Evolutionary conservation across 2,888 invertebrate genomes (phyloP).

Genomic region (Meiosimyza decipiens): DNA sequence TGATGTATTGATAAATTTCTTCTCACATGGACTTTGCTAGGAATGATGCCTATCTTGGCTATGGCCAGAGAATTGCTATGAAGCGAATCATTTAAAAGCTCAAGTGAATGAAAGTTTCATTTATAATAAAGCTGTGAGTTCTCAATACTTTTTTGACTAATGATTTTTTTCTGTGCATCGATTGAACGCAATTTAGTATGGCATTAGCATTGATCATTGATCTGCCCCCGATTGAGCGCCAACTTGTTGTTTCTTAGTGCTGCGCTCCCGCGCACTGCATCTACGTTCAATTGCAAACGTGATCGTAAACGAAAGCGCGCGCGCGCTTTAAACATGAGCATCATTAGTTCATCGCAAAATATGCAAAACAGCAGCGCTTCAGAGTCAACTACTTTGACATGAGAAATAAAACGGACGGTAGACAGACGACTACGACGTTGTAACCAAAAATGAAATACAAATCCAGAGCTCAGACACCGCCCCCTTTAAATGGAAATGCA

Average conservation of each 20-base stretch:
- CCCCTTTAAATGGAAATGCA: slow-evolving; percentile 22
- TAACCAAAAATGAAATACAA: no score
- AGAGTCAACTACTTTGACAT: not conserved
- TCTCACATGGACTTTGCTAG: no score
- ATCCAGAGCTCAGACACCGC: slow-evolving; percentile 14
- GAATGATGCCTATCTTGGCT: no score
- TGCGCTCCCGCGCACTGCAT: no score
- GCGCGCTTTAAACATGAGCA: slow-evolving; percentile 16
- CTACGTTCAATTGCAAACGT: not conserved
- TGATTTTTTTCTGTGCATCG: not conserved
- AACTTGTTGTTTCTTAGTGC: no score
- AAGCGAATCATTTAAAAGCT: no score
- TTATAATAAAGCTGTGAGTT: no score
- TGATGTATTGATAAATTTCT: no score
- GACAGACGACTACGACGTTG: no score
- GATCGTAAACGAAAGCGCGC: not conserved
- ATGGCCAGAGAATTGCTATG: no score
- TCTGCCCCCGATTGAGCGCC: not conserved
- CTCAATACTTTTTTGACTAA: no score
- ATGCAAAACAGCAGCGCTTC: slow-evolving; percentile 22
- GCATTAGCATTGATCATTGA: slow-evolving; percentile 1
- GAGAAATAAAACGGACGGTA: not conserved
- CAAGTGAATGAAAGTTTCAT: no score
- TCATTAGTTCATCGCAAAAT: slow-evolving; percentile 25
- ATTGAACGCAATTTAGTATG: not conserved